Evolutionary conservation across 2,888 invertebrate genomes (phyloP).

Genomic region (Spilosoma lubricipeda): DNA sequence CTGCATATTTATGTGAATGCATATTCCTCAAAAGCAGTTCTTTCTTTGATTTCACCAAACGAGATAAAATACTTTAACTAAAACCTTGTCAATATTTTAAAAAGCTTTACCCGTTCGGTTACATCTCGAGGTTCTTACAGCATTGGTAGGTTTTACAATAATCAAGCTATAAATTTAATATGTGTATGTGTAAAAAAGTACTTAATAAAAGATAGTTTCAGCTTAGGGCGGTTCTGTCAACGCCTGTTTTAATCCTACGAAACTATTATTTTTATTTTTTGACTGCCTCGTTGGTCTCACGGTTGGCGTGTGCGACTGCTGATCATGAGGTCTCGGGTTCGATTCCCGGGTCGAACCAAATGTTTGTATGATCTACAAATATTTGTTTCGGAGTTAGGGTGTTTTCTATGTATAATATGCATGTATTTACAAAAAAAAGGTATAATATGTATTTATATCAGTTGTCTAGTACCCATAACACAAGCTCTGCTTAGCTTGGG

Average conservation of each 20-base stretch:
- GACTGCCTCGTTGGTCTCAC: too few relatives aligned
- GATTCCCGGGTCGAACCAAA: too few relatives aligned
- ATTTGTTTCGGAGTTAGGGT: too few relatives aligned
- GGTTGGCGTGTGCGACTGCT: too few relatives aligned
- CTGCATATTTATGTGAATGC: slow-evolving; percentile 1
- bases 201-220: not conserved
- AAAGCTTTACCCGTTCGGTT: not conserved
- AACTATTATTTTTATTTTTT: not conserved
- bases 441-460: too few relatives aligned
- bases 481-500: too few relatives aligned
- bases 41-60: slow-evolving; percentile 3
- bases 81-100: not conserved
- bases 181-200: too few relatives aligned
- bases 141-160: not conserved
- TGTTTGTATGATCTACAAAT: too few relatives aligned
- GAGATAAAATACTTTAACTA: slow-evolving; percentile 5
- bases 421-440: too few relatives aligned
- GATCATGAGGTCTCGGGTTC: too few relatives aligned
- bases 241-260: not conserved
- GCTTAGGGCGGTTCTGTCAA: not conserved
- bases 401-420: too few relatives aligned
- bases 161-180: not conserved
- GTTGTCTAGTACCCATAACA: too few relatives aligned
- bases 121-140: not conserved
- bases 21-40: slow-evolving; percentile 5